These are phyloP conservation scores for Porites rus DNA, from an alignment of 92 coral and sea anemone genomes.

Conservation along the genomic window DNA sequence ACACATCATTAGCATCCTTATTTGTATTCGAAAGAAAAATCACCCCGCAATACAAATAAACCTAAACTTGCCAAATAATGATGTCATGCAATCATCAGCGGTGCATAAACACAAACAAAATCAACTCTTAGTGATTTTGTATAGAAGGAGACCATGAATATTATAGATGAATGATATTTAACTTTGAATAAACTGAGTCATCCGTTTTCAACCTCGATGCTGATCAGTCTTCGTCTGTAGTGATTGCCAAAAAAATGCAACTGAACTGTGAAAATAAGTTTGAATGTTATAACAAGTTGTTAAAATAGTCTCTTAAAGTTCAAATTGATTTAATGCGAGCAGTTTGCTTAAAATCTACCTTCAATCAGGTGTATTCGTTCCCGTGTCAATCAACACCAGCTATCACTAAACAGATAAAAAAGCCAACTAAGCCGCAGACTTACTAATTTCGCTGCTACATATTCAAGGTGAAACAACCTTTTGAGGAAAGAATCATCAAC, in stretches of 20 bases:
- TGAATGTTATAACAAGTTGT: background rate
- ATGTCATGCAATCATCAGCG: too few relatives aligned
- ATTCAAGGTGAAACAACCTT: background rate
- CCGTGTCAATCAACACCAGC: background rate
- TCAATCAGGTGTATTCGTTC: background rate
- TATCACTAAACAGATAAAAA: background rate
- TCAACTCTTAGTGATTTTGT: too few relatives aligned
- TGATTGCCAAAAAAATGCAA: background rate
- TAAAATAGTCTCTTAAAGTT: background rate
- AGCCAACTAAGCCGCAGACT: background rate
- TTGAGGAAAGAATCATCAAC: too few relatives aligned
- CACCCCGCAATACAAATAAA: too few relatives aligned
- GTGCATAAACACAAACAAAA: too few relatives aligned
- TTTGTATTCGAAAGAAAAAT: too few relatives aligned
- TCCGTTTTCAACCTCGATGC: too few relatives aligned
- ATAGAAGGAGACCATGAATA: too few relatives aligned
- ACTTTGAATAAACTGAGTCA: too few relatives aligned
- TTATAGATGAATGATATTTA: too few relatives aligned
- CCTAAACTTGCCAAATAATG: too few relatives aligned
- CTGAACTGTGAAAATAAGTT: background rate
- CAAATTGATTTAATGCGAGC: background rate
- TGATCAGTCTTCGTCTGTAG: background rate
- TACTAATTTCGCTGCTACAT: background rate
- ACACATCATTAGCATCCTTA: too few relatives aligned
- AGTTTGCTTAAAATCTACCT: background rate